phyloP scores from a whole-genome alignment of 37 sponge, comb jelly and placozoan species.

The Halichondria panicea region DNA sequence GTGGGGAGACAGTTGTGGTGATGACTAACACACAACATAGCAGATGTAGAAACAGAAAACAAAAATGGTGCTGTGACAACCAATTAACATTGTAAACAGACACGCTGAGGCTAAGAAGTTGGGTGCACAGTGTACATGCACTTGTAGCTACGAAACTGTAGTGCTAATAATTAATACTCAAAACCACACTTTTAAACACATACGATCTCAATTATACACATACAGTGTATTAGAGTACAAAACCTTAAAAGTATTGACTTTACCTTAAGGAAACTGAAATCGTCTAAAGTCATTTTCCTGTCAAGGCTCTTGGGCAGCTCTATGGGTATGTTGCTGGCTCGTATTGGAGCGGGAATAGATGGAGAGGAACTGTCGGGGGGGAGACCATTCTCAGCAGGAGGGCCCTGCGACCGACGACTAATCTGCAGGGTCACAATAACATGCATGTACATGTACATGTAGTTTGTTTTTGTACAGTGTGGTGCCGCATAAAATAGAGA shows the following conservation, averaged over 20 bases:
- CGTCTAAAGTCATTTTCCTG: conserved; percentile 53
- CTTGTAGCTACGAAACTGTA: too few relatives aligned
- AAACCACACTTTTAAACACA: too few relatives aligned
- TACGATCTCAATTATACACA: too few relatives aligned
- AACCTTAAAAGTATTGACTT: not conserved
- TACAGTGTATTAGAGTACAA: too few relatives aligned
- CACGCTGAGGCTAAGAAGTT: too few relatives aligned
- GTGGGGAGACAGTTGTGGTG: not conserved
- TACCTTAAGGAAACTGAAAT: conserved; percentile 86
- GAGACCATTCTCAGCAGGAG: not conserved
- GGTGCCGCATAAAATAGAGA: not conserved
- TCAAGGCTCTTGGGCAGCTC: conserved; percentile 21
- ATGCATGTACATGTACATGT: not conserved
- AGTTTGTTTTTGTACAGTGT: not conserved
- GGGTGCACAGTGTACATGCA: too few relatives aligned
- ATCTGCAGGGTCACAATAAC: not conserved
- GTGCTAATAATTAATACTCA: too few relatives aligned
- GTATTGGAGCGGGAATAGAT: conserved; percentile 38
- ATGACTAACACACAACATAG: too few relatives aligned
- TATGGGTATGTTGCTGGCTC: not conserved
- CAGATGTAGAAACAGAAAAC: too few relatives aligned
- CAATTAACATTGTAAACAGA: not conserved
- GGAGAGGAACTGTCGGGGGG: conserved; percentile 10
- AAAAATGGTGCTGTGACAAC: not conserved
- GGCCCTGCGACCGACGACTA: conserved; percentile 5